Evolutionary conservation across 1,140 invertebrate genomes (phyloP).

Genomic region (Lamellibrachia luymesi): DNA sequence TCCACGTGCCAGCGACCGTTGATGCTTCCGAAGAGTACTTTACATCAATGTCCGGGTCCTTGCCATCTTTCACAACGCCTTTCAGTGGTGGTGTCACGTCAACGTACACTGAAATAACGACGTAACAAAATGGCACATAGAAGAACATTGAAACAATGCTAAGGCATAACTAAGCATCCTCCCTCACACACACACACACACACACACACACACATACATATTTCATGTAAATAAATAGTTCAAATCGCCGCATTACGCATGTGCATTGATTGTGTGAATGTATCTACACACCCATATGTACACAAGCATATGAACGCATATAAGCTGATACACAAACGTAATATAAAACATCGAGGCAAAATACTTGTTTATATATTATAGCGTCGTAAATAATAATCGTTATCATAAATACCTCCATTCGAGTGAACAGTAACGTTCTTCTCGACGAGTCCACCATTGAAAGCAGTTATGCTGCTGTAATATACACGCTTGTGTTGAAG

Average conservation of each 20-base stretch:
- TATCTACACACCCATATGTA: no score
- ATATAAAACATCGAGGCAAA: not conserved
- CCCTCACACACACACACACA: no score
- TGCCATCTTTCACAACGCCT: not conserved
- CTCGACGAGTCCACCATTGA: not conserved
- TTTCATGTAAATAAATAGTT: no score
- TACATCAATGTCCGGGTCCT: not conserved
- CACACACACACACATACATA: no score
- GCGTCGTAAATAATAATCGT: no score
- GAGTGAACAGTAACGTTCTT: not conserved
- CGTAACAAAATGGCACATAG: not conserved
- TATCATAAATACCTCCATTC: not conserved
- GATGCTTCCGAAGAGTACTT: not conserved
- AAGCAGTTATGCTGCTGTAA: conserved; percentile 1
- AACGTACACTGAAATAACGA: conserved; percentile 1
- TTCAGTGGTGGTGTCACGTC: conserved; percentile 2
- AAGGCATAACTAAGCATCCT: no score
- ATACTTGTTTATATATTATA: no score
- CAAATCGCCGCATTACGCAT: no score
- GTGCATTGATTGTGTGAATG: no score
- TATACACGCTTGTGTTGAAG: not conserved
- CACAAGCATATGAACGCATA: no score
- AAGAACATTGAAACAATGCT: not conserved
- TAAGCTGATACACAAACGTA: no score
- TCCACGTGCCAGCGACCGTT: not conserved